Base-by-base conservation (phyloP, 2,113 vertebrate species). In the Carassius carassius region DNA sequence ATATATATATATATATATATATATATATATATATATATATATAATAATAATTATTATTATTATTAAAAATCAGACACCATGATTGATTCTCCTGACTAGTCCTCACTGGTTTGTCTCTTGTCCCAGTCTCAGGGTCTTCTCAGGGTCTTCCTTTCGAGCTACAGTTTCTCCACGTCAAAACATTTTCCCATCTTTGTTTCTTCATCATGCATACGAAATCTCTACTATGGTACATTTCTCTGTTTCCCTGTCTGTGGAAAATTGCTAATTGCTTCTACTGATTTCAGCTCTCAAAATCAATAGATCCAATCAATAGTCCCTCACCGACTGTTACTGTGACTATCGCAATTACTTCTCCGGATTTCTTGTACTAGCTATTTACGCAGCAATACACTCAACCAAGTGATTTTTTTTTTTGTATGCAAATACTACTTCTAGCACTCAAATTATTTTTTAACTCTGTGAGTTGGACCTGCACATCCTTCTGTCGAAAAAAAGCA, bases 251-350 rank as follows among this genome's bases (percentile, higher is more conserved):
- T 82, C 70, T 83, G 29, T 1, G 29, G 29, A 29, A 29, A 29
- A 29, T 84, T 84, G 87, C 78, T 83, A 88, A 85, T 90, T 79
- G 86, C 35, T 63, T 85, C 88, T 88, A 84, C 77, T 84, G 86
- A 81, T 87, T 87, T 89, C 73, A 72, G 56, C 89, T 88, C 89
- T 85, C 62, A 49, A 32, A 80, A 89, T 89, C 85, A 87, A 78
- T 81, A 87, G 32, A 72, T 63, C 81, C 82, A 65, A 84, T 89
- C 86, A 84, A 87, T 90, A 82, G 84, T 89, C 70, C 72, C 67
- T 85, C 81, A 74, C 23, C 51, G 69, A 89, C 77, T 86, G 83
- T 88, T 89, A 79, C 76, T 62, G 81, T 78, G 51, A 78, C 49
- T 56, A 60, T 79, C 13, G n/a, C 62, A 54, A 70, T 32, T 49